Conservation (phyloP, 1,140 invertebrate species). For the Drosophila micromelanica region DNA sequence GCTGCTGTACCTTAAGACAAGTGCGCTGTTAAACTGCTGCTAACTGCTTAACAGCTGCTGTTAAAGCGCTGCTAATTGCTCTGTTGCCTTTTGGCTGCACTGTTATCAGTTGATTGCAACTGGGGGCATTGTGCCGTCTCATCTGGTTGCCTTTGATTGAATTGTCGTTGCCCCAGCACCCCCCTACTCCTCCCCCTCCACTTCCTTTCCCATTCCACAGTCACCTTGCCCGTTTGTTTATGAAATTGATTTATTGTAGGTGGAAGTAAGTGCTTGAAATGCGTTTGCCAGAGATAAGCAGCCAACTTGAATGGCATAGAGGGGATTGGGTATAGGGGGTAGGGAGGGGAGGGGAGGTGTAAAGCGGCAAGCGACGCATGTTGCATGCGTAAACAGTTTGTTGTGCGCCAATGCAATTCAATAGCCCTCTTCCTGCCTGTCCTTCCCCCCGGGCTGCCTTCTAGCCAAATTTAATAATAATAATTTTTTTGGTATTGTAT, state of each 20-base stretch:
- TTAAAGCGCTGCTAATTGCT: not conserved
- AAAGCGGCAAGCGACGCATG: slow-evolving; percentile 39
- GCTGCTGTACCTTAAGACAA: not conserved
- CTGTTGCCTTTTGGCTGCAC: not conserved
- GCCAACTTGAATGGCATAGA: not conserved
- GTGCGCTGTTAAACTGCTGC: not conserved
- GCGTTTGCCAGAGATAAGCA: slow-evolving; percentile 70
- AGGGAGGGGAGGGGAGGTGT: not conserved
- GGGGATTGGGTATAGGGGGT: not conserved
- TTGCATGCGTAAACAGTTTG: slow-evolving; percentile 70
- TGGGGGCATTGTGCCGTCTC: not conserved
- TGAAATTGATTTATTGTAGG: slow-evolving; percentile 71
- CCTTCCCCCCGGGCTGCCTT: too few relatives aligned
- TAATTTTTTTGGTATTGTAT: slow-evolving; percentile 6
- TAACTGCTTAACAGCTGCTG: not conserved
- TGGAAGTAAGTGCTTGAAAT: slow-evolving; percentile 76
- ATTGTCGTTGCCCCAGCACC: slow-evolving; percentile 31
- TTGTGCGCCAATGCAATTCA: slow-evolving; percentile 23
- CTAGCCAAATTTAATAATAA: not conserved
- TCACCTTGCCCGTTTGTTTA: slow-evolving; percentile 32
- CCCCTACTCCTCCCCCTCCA: not conserved
- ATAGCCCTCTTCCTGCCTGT: slow-evolving; percentile 10
- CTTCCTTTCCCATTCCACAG: not conserved
- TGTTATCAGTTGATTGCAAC: slow-evolving; percentile 6
- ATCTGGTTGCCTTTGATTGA: slow-evolving; percentile 44